These are phyloP conservation scores for pig (Sus scrofa) DNA, from an alignment of 2,113 vertebrate genomes.

Conservation along the genomic window T2T-Sscrofa CM000818.6:50598001-50598500, in stretches of 20 bases:
- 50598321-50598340: neutral
- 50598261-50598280: neutral
- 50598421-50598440: neutral
- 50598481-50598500: neutral
- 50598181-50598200: neutral
- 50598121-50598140: neutral
- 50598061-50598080: neutral
- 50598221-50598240: neutral
- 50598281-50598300: neutral
- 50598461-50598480: neutral
- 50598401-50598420: neutral
- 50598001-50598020: neutral
- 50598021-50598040: neutral
- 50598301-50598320: neutral
- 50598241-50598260: neutral
- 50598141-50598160: neutral
- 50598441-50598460: neutral
- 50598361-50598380: neutral
- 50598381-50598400: neutral
- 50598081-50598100: neutral
- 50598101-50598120: neutral
- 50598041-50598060: neutral
- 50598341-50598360: neutral
- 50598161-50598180: neutral
- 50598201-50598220: neutral